Evolutionary conservation across 2,888 invertebrate genomes (phyloP).

Genomic region (Synanthedon myopaeformis): DNA sequence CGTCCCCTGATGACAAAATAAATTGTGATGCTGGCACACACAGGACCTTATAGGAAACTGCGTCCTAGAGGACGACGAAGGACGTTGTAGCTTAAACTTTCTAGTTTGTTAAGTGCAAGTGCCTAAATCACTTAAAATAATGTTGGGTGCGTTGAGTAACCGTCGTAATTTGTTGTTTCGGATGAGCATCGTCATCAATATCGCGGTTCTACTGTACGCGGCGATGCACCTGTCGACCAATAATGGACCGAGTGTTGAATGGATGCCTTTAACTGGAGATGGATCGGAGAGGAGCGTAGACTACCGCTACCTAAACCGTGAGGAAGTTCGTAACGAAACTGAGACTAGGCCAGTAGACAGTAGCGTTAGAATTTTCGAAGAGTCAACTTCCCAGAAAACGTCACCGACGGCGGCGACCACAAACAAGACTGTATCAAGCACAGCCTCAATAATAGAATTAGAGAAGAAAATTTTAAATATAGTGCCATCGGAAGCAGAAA

Average conservation of each 20-base stretch:
- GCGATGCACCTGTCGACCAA: constrained; percentile 72
- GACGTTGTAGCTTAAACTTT: constrained; percentile 44
- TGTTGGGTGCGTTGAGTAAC: constrained; percentile 60
- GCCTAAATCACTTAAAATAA: constrained; percentile 44
- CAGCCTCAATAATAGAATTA: constrained; percentile 39
- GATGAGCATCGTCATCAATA: constrained; percentile 80
- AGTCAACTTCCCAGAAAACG: constrained; percentile 52
- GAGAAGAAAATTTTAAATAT: constrained; percentile 44
- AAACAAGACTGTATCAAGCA: constrained; percentile 56
- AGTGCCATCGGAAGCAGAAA: constrained; percentile 39
- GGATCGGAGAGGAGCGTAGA: constrained; percentile 43
- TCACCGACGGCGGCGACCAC: constrained; percentile 50
- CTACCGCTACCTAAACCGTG: constrained; percentile 29
- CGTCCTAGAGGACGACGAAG: constrained; percentile 69
- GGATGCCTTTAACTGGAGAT: constrained; percentile 48
- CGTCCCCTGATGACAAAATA: constrained; percentile 57
- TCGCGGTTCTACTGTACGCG: constrained; percentile 78
- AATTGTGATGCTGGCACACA: constrained; percentile 67
- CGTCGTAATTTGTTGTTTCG: constrained; percentile 78
- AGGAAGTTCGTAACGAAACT: constrained; percentile 38
- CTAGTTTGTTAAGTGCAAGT: constrained; percentile 51
- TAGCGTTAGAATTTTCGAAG: constrained; percentile 32
- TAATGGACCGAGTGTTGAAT: constrained; percentile 35
- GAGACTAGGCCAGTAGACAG: constrained; percentile 28
- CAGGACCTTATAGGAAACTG: constrained; percentile 61